These are phyloP conservation scores for Todiramphus saurophagus DNA, from an alignment of 2,113 vertebrate species.

Conservation along the genomic window DNA sequence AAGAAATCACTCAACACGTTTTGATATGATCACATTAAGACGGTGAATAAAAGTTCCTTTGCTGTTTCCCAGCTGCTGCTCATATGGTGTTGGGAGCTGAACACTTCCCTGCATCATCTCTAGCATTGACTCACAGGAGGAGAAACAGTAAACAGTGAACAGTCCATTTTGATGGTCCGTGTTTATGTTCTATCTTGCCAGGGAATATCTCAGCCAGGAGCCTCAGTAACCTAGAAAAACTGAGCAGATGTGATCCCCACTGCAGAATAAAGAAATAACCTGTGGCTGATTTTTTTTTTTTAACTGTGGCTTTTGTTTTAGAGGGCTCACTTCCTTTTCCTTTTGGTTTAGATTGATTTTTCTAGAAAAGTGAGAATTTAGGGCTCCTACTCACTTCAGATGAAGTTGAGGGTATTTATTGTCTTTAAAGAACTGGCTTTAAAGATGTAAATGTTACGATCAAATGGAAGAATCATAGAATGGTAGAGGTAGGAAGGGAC, in stretches of 20 bases:
- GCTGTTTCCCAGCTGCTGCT: slow-evolving; percentile 54
- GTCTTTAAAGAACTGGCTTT: neutral
- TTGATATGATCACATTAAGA: slow-evolving; percentile 38
- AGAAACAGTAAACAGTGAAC: slow-evolving; percentile 11
- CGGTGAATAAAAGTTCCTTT: neutral
- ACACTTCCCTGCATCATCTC: neutral
- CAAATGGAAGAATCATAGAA: neutral
- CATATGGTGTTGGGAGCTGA: neutral
- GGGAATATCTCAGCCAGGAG: neutral
- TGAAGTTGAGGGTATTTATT: neutral
- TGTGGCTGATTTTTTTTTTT: neutral
- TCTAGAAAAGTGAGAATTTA: neutral
- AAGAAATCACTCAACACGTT: slow-evolving; percentile 57
- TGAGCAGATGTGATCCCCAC: neutral
- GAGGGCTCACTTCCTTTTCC: neutral
- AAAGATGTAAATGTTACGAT: neutral
- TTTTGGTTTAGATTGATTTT: neutral
- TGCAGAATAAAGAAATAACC: neutral
- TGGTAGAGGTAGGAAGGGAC: no score
- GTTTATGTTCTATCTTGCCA: neutral
- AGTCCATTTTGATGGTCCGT: neutral
- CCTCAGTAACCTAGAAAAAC: neutral
- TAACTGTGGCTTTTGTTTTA: neutral
- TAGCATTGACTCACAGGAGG: neutral
- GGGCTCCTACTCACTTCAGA: neutral